These are phyloP conservation scores for Trichonephila inaurata DNA, from an alignment of 1,140 invertebrate genomes.

Conservation along the genomic window DNA sequence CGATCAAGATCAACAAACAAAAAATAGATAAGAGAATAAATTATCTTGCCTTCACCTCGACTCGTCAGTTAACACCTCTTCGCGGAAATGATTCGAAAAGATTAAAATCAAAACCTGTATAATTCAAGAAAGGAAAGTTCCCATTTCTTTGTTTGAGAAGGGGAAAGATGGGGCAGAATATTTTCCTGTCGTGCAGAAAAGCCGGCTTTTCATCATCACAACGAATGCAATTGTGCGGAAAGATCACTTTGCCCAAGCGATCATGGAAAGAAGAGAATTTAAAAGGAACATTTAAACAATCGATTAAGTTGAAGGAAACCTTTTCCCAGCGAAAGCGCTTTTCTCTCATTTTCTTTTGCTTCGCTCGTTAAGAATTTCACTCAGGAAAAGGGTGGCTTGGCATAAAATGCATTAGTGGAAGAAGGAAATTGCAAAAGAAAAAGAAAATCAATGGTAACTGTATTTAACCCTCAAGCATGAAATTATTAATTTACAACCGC, in stretches of 20 bases:
- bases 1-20: too few species aligned
- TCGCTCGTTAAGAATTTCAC: not conserved
- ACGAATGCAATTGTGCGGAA: constrained; percentile 1
- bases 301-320: constrained; percentile 8
- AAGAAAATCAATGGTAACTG: too few species aligned
- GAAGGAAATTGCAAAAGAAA: not conserved
- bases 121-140: too few species aligned
- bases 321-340: constrained; percentile 17
- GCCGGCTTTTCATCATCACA: not conserved
- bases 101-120: too few species aligned
- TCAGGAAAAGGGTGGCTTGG: not conserved
- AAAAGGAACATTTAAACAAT: constrained; percentile 1
- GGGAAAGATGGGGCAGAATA: not conserved
- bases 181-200: not conserved
- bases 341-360: constrained; percentile 10
- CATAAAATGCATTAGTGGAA: not conserved
- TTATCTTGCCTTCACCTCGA: too few species aligned
- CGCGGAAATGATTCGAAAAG: too few species aligned
- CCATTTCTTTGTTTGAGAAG: not conserved
- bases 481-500: too few species aligned
- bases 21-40: too few species aligned
- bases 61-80: too few species aligned
- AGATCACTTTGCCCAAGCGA: not conserved
- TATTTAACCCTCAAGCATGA: too few species aligned
- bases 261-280: not conserved